Conservation (phyloP, 2,797 vertebrate species). For the Paramormyrops hopkinsi region DNA sequence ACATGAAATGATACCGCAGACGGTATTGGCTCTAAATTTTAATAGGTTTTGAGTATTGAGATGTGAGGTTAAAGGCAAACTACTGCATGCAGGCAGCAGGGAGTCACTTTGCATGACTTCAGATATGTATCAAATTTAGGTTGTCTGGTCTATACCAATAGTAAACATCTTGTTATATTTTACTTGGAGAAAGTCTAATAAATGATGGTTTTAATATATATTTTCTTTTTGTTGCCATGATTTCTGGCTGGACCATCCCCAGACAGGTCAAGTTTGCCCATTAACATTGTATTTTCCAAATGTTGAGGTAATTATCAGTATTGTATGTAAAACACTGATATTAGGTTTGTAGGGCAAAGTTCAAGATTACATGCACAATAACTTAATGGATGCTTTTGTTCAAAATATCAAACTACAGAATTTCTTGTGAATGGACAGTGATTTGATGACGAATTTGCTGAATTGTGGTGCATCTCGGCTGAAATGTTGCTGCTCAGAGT, state of each 20-base stretch:
- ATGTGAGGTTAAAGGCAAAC: neutral
- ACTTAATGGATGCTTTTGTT: neutral
- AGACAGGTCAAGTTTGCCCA: neutral
- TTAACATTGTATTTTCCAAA: neutral
- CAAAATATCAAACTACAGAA: neutral
- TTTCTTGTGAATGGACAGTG: neutral
- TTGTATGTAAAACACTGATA: neutral
- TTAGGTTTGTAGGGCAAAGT: neutral
- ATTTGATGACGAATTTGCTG: neutral
- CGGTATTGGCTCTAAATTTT: neutral
- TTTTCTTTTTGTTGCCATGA: neutral
- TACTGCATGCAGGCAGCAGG: neutral
- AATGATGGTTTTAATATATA: constrained; percentile 8
- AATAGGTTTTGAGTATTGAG: neutral
- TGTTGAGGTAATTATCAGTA: neutral
- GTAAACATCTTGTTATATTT: neutral
- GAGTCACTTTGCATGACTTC: neutral
- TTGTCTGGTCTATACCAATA: neutral
- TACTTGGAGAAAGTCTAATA: neutral
- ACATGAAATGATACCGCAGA: neutral
- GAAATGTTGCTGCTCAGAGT: neutral
- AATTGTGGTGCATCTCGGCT: neutral
- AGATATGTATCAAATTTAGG: neutral
- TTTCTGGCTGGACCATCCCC: neutral
- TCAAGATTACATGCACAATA: neutral